Evolutionary conservation across 2,888 invertebrate genomes (phyloP).

Genomic region (Lasius platythorax): DNA sequence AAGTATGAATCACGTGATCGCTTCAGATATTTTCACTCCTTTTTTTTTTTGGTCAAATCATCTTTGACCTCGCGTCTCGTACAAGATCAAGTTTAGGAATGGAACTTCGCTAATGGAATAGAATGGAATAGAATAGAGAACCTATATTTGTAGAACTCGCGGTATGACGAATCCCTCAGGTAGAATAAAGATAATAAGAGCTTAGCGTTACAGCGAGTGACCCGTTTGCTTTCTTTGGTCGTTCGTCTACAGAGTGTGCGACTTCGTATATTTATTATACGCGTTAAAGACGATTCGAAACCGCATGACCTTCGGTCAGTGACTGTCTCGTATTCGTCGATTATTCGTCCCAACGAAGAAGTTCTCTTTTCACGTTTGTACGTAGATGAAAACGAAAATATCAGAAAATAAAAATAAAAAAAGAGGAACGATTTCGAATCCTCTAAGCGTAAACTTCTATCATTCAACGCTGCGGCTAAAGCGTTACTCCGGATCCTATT

Average conservation of each 20-base stretch:
- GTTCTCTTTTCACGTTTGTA: conserved; percentile 3
- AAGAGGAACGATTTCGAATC: background rate
- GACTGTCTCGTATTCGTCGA: background rate
- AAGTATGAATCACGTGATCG: background rate
- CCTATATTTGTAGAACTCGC: conserved; percentile 6
- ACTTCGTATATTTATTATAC: background rate
- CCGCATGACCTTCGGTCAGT: background rate
- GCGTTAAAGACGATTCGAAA: conserved; percentile 3
- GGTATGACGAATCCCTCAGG: background rate
- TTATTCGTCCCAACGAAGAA: background rate
- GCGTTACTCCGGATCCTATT: background rate
- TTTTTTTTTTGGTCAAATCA: background rate
- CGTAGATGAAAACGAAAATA: background rate
- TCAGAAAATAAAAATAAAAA: background rate
- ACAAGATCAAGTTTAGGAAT: conserved; percentile 31
- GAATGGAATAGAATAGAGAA: conserved; percentile 26
- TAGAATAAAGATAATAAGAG: conserved; percentile 43
- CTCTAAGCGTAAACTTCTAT: conserved; percentile 2
- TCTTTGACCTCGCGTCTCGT: background rate
- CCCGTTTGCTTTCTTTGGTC: conserved; percentile 47
- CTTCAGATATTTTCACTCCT: background rate
- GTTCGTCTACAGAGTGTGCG: conserved; percentile 21
- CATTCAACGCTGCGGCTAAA: background rate
- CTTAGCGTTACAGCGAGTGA: conserved; percentile 36
- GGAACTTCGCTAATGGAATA: conserved; percentile 17